These are phyloP conservation scores for Arrhopalites spinosus DNA, from an alignment of 2,888 invertebrate genomes.

Conservation along the genomic window DNA sequence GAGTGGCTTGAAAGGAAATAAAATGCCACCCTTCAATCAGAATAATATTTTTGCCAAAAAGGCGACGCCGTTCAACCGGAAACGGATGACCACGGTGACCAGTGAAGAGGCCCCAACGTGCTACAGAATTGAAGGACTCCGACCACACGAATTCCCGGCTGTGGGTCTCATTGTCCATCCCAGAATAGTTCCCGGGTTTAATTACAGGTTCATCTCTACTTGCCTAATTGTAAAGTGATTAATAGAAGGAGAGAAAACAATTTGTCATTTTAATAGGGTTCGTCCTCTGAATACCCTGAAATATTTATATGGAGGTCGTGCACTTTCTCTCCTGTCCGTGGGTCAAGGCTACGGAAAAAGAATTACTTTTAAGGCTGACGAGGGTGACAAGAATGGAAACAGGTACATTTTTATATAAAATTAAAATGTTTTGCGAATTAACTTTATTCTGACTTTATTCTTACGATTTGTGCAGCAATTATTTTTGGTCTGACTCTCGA, in stretches of 20 bases:
- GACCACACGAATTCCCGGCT: constrained; percentile 70
- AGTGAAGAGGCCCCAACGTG: constrained; percentile 69
- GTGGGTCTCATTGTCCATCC: constrained; percentile 75
- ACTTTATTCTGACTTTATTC: neutral
- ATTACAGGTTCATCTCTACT: constrained; percentile 62
- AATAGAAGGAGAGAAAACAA: neutral
- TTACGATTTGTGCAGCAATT: constrained; percentile 62
- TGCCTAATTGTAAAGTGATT: neutral
- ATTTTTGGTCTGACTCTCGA: constrained; percentile 78
- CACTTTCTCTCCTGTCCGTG: constrained; percentile 69
- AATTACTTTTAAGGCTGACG: constrained; percentile 71
- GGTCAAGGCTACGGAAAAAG: constrained; percentile 76
- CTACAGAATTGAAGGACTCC: constrained; percentile 68
- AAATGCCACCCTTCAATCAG: constrained; percentile 19
- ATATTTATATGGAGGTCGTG: constrained; percentile 69
- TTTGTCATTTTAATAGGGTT: constrained; percentile 61
- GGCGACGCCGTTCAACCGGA: constrained; percentile 11
- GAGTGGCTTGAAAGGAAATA: neutral
- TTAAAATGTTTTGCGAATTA: neutral
- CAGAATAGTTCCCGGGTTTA: constrained; percentile 73
- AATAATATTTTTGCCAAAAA: constrained; percentile 1
- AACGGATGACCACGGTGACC: constrained; percentile 46
- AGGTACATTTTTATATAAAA: constrained; percentile 49
- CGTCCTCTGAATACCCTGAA: constrained; percentile 65
- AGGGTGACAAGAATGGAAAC: constrained; percentile 68